These are phyloP conservation scores for Lipophrys pholis DNA, from an alignment of 2,113 vertebrate genomes.

Conservation along the genomic window DNA sequence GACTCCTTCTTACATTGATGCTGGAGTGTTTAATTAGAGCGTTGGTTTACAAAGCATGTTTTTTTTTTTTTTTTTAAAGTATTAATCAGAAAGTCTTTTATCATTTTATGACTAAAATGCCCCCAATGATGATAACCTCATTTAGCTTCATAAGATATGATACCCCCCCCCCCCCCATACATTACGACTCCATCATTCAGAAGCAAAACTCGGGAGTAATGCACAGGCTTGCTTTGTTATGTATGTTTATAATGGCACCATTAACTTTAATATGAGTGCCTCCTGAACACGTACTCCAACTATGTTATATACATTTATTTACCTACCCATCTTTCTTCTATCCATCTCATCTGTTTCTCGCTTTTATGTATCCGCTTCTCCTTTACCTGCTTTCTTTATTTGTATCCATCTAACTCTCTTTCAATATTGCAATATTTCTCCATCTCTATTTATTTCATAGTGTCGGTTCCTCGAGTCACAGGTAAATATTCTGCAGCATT, in stretches of 20 bases:
- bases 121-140: constrained; percentile 48
- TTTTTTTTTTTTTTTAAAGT: constrained; percentile 33
- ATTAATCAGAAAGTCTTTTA: constrained; percentile 54
- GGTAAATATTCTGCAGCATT: constrained; percentile 1
- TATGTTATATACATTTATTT: neutral
- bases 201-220: neutral
- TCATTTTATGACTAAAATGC: constrained; percentile 44
- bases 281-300: constrained; percentile 23
- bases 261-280: constrained; percentile 8
- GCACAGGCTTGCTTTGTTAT: constrained; percentile 10
- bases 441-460: neutral
- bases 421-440: too few relatives aligned
- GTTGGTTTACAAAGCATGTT: constrained; percentile 25
- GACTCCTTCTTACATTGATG: constrained; percentile 1
- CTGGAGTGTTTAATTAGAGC: constrained; percentile 35
- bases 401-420: constrained; percentile 5
- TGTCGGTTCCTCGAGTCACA: neutral
- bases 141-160: constrained; percentile 56
- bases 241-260: neutral
- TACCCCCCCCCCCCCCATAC: neutral
- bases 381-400: too few relatives aligned
- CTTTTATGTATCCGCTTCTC: too few relatives aligned
- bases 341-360: too few relatives aligned
- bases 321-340: too few relatives aligned
- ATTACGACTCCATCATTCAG: constrained; percentile 48